phyloP scores from a whole-genome alignment of 1,140 invertebrate species.

The Orchesella cincta region DNA sequence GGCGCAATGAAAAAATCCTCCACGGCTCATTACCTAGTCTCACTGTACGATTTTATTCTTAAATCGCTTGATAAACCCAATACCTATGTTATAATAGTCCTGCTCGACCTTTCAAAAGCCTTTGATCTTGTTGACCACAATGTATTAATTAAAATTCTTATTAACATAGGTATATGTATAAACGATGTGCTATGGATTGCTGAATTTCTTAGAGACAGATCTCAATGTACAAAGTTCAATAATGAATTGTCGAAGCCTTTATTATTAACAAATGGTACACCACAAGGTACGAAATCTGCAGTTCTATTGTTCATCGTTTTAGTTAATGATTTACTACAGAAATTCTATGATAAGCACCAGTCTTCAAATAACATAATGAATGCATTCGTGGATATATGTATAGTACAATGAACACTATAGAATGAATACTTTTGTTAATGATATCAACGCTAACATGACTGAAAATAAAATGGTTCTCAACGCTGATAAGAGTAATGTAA shows the following conservation, averaged over 20 bases:
- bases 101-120: conserved; percentile 25
- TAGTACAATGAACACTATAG: not conserved
- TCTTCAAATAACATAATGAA: not conserved
- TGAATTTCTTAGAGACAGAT: conserved; percentile 2
- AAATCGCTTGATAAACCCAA: conserved; percentile 17
- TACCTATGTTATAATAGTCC: conserved; percentile 10
- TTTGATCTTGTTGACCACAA: conserved; percentile 32
- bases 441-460: not conserved
- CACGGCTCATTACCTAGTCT: not conserved
- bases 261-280: not conserved
- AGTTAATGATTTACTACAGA: not conserved
- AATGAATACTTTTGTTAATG: not conserved
- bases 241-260: not conserved
- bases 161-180: not conserved
- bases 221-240: not conserved
- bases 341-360: not conserved
- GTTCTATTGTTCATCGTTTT: not conserved
- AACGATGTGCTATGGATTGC: conserved; percentile 17
- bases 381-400: conserved; percentile 22
- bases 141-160: conserved; percentile 4
- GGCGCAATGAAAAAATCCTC: not conserved
- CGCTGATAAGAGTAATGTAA: not conserved
- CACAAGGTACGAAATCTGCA: not conserved
- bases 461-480: conserved; percentile 8
- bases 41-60: not conserved